Percentiles rank a stretch among this genome's conserved stretches.
Evolutionary conservation across 2,113 vertebrate genomes (phyloP).

Genomic region (Phalacrocorax pelagicus): DNA sequence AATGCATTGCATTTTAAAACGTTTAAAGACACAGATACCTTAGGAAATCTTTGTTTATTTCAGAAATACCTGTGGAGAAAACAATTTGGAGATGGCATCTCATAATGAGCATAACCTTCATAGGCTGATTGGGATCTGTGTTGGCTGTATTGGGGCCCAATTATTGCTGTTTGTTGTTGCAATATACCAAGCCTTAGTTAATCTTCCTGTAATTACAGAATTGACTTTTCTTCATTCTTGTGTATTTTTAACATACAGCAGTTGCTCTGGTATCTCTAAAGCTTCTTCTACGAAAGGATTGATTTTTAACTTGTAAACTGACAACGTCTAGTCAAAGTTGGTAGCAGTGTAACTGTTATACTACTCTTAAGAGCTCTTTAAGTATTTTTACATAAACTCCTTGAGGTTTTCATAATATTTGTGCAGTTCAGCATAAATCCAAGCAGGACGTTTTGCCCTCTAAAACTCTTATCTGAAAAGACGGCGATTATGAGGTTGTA

Average conservation of each 20-base stretch:
- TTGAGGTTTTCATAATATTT: not conserved
- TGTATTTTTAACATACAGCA: not conserved
- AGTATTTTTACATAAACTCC: not conserved
- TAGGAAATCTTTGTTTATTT: not conserved
- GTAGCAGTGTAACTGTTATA: not conserved
- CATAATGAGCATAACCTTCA: not conserved
- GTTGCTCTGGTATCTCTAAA: not conserved
- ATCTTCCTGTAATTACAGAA: not conserved
- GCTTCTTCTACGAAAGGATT: not conserved
- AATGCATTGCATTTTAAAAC: not conserved
- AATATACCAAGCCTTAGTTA: not conserved
- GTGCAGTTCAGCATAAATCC: not conserved
- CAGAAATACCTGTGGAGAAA: not conserved
- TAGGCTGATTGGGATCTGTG: not conserved
- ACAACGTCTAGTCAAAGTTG: not conserved
- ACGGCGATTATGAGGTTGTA: not conserved
- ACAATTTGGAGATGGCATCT: not conserved
- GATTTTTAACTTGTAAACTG: not conserved
- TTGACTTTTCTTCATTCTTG: not conserved
- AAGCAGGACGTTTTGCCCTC: not conserved
- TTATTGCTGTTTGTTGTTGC: slow-evolving; percentile 5
- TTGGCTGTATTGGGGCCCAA: not conserved
- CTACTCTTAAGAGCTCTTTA: not conserved
- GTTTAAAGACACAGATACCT: not conserved
- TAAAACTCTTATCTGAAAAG: not conserved